phyloP scores from a whole-genome alignment of 2,888 invertebrate genomes.

The Eudiplozoon nipponicum region DNA sequence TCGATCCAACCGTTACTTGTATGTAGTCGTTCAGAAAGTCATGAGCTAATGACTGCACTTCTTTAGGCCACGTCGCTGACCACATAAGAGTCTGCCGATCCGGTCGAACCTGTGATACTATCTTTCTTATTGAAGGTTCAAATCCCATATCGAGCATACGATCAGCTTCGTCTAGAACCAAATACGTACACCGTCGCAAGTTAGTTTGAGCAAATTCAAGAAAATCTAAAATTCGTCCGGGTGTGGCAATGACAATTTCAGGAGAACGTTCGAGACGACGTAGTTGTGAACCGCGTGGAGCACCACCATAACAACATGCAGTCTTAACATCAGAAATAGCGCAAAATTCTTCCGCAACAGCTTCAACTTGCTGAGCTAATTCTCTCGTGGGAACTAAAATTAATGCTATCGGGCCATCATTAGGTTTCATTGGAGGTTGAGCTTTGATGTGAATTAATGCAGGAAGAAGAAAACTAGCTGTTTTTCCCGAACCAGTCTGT shows the following conservation, averaged over 20 bases:
- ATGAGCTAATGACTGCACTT: constrained; percentile 63
- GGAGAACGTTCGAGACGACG: constrained; percentile 36
- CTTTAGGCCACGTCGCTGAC: constrained; percentile 98
- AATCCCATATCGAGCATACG: constrained; percentile 90
- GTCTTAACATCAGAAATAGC: constrained; percentile 39
- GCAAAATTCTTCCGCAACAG: constrained; percentile 28
- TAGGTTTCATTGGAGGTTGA: constrained; percentile 47
- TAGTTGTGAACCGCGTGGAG: constrained; percentile 57
- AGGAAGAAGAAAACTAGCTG: constrained; percentile 40
- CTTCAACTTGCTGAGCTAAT: constrained; percentile 40
- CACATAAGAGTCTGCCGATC: constrained; percentile 84
- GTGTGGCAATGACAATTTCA: constrained; percentile 73
- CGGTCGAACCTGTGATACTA: constrained; percentile 57
- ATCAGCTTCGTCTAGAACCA: constrained; percentile 75
- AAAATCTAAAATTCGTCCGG: not conserved
- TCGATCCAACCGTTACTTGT: constrained; percentile 79
- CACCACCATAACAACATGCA: constrained; percentile 85
- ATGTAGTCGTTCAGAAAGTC: constrained; percentile 74
- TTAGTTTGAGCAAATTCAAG: constrained; percentile 19
- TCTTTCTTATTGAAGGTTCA: constrained; percentile 72
- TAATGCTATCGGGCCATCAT: constrained; percentile 51
- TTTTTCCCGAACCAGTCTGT: constrained; percentile 28
- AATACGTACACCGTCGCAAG: constrained; percentile 36
- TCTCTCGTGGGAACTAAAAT: constrained; percentile 41
- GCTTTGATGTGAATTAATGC: constrained; percentile 73